phyloP scores from a whole-genome alignment of 2,888 invertebrate species.

The Dermolepida albohirtum region DNA sequence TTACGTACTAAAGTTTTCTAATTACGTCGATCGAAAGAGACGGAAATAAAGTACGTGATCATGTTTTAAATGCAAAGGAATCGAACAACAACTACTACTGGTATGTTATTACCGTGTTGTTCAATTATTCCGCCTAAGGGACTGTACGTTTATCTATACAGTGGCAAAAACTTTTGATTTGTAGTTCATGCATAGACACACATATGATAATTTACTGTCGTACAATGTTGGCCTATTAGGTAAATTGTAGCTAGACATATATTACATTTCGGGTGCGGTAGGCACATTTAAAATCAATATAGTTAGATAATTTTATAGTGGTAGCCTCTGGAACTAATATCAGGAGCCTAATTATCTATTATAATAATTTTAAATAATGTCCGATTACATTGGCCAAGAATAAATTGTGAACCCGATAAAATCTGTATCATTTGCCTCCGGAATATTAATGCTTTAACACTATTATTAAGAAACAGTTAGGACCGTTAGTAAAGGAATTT shows the following conservation, averaged over 20 bases:
- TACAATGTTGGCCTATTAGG: constrained; percentile 19
- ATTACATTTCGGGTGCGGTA: constrained; percentile 22
- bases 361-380: constrained; percentile 36
- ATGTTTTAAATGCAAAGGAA: not conserved
- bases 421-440: constrained; percentile 41
- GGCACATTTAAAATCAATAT: constrained; percentile 16
- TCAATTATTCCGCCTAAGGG: constrained; percentile 20
- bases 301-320: constrained; percentile 12
- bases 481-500: constrained; percentile 4
- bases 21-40: not conserved
- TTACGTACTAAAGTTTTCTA: too few relatives aligned
- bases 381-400: constrained; percentile 22
- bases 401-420: constrained; percentile 42
- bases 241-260: constrained; percentile 7
- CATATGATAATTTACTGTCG: constrained; percentile 27
- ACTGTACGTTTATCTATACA: constrained; percentile 13
- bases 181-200: constrained; percentile 33
- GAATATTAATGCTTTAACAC: constrained; percentile 29
- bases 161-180: constrained; percentile 43
- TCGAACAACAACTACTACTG: not conserved
- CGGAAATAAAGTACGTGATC: constrained; percentile 7
- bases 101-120: constrained; percentile 15
- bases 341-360: constrained; percentile 40
- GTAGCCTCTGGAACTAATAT: constrained; percentile 11
- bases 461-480: constrained; percentile 23